Conservation (phyloP, 2,888 invertebrate species). For the Leistus spinibarbis region DNA sequence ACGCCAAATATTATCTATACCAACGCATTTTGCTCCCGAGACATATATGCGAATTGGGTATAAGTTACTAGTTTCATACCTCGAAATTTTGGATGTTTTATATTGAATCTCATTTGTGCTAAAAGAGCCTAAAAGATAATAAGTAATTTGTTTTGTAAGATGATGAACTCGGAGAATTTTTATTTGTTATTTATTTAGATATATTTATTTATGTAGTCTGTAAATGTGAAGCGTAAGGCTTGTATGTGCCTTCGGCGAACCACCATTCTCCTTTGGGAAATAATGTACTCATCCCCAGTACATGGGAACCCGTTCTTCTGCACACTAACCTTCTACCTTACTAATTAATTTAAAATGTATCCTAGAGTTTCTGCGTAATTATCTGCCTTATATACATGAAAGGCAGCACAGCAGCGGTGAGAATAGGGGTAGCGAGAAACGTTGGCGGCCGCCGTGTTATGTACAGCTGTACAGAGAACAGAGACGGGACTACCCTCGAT, state of each 20-base stretch:
- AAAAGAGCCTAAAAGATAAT: too few species aligned
- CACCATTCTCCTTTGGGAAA: conserved; percentile 30
- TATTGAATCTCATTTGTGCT: too few species aligned
- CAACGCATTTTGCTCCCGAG: background rate
- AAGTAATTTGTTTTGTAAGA: too few species aligned
- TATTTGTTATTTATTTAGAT: background rate
- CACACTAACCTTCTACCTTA: conserved; percentile 41
- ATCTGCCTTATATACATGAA: conserved; percentile 40
- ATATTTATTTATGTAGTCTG: background rate
- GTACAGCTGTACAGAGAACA: background rate
- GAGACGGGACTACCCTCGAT: background rate
- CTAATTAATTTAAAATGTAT: conserved; percentile 47
- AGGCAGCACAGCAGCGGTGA: background rate
- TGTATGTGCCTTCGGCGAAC: conserved; percentile 11
- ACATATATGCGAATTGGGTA: background rate
- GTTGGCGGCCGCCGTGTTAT: too few species aligned
- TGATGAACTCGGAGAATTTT: too few species aligned
- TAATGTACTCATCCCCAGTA: conserved; percentile 35
- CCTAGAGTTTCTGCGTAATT: conserved; percentile 44
- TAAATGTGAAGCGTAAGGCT: background rate
- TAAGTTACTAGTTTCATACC: too few species aligned
- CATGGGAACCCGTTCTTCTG: conserved; percentile 27
- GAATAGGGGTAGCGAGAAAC: background rate
- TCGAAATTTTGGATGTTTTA: too few species aligned
- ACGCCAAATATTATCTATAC: background rate